Evolutionary conservation across 2,113 vertebrate genomes (phyloP).

Genomic region (Chloebia gouldiae): DNA sequence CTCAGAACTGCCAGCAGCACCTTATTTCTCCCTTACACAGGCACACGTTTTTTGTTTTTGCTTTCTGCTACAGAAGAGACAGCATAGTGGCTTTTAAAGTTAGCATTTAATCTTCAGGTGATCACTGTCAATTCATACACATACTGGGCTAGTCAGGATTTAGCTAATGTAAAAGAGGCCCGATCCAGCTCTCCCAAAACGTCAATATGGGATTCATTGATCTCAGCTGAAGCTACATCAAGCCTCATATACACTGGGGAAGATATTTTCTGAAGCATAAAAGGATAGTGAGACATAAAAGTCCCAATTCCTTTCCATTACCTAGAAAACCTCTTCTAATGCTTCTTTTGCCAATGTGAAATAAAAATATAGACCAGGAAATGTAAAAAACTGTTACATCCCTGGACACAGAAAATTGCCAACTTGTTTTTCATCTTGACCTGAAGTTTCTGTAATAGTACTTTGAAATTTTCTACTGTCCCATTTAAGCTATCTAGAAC

Average conservation of each 20-base stretch:
- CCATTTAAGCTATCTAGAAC: neutral
- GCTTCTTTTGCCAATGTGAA: neutral
- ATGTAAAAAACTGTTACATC: neutral
- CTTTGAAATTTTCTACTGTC: neutral
- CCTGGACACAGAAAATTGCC: neutral
- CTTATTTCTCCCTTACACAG: neutral
- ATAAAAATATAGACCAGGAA: neutral
- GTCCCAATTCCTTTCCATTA: neutral
- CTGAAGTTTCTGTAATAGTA: neutral
- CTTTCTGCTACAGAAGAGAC: neutral
- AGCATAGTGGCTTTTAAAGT: neutral
- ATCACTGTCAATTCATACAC: neutral
- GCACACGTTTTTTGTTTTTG: neutral
- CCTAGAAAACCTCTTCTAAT: neutral
- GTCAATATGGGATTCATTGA: neutral
- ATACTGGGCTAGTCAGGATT: neutral
- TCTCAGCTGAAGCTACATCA: conserved; percentile 4
- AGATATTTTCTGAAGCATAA: conserved; percentile 12
- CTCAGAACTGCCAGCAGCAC: neutral
- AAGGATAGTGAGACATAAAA: neutral
- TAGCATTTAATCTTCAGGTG: conserved; percentile 1
- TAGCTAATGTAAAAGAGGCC: neutral
- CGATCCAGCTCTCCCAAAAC: neutral
- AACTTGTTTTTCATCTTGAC: neutral
- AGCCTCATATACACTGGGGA: neutral